Evolutionary conservation across 2,888 invertebrate genomes (phyloP).

Genomic region (Eumerus sabulonum): DNA sequence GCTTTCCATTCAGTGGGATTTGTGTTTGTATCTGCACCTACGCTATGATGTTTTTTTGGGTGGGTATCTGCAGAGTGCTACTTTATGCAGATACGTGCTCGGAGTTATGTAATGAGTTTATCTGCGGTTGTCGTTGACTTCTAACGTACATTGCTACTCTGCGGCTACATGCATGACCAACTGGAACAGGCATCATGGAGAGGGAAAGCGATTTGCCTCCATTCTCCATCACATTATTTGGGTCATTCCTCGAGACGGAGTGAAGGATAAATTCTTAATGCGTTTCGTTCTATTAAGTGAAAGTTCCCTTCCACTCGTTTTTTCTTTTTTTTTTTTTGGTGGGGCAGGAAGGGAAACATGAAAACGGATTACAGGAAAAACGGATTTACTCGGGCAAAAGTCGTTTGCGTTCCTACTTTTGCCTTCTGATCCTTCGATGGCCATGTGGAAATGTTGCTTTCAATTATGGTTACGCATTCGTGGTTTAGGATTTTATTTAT

Average conservation of each 20-base stretch:
- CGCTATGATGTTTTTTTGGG: conserved; percentile 4
- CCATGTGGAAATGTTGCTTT: conserved; percentile 5
- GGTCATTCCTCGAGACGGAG: conserved; percentile 11
- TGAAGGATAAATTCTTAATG: conserved; percentile 46
- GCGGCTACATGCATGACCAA: conserved; percentile 37
- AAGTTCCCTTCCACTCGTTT: conserved; percentile 2
- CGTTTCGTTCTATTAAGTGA: conserved; percentile 40
- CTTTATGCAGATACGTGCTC: conserved; percentile 60
- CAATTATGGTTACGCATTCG: conserved; percentile 26
- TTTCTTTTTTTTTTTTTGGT: no score
- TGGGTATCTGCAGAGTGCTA: conserved; percentile 52
- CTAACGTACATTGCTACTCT: conserved; percentile 37
- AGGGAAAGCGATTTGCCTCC: conserved; percentile 36
- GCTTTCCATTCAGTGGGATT: conserved; percentile 26
- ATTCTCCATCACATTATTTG: conserved; percentile 16
- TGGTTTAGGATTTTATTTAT: conserved; percentile 16
- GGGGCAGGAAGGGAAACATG: no score
- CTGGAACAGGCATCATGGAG: neutral
- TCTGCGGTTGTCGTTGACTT: conserved; percentile 39
- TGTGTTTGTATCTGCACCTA: conserved; percentile 11
- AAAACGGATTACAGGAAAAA: conserved; percentile 23
- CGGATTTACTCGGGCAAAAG: conserved; percentile 10
- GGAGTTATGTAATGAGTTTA: conserved; percentile 56
- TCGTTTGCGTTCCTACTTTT: conserved; percentile 15
- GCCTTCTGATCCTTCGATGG: neutral